Conservation (phyloP, 2,113 vertebrate genomes). For the Eulemur macaco region DNA sequence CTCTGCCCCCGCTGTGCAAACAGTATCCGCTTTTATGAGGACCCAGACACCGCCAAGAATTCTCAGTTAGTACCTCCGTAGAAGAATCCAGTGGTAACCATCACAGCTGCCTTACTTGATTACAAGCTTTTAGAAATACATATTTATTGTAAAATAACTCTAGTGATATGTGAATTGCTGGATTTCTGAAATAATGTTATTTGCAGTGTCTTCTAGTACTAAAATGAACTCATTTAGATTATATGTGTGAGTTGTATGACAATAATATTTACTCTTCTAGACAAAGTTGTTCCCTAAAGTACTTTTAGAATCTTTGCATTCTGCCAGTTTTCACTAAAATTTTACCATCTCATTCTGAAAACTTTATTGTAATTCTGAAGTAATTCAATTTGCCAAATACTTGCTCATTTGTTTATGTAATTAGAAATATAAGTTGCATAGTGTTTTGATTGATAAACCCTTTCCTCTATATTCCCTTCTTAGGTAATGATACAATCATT, state of each 20-base stretch:
- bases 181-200: not conserved
- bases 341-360: not conserved
- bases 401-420: not conserved
- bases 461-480: not conserved
- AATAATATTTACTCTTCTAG: not conserved
- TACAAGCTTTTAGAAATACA: not conserved
- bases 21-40: not conserved
- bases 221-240: not conserved
- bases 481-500: not conserved
- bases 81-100: not conserved
- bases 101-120: not conserved
- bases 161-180: not conserved
- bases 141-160: not conserved
- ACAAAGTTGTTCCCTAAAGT: not conserved
- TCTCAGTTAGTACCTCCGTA: not conserved
- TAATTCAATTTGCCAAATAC: conserved; percentile 1
- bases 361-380: conserved; percentile 9
- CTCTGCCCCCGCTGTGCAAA: not conserved
- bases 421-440: not conserved
- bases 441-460: not conserved
- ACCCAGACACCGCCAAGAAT: not conserved
- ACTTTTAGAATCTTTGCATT: not conserved
- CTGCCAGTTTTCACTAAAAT: not conserved
- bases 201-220: not conserved
- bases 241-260: not conserved